phyloP scores from a whole-genome alignment of 2,797 vertebrate genomes.

The Phrynocephalus guinanensis region DNA sequence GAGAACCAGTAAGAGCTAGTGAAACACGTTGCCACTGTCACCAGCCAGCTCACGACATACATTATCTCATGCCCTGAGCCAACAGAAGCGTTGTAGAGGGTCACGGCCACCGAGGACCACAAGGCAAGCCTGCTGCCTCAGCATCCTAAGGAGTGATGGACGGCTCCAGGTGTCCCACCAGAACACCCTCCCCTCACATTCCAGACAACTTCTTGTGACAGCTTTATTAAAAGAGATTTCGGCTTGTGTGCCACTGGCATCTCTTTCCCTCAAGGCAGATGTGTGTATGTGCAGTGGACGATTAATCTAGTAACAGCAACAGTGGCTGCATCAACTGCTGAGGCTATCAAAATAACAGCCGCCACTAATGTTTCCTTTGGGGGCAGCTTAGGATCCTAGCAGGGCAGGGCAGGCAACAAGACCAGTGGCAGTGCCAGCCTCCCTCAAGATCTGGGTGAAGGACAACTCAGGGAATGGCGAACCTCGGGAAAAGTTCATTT shows the following conservation, averaged over 20 bases:
- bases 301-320: too few species aligned
- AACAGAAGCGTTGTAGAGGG: constrained; percentile 19
- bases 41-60: constrained; percentile 16
- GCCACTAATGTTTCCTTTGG: neutral
- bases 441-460: neutral
- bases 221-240: constrained; percentile 16
- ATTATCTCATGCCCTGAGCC: neutral
- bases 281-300: neutral
- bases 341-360: too few species aligned
- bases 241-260: neutral
- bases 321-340: too few species aligned
- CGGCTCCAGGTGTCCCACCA: constrained; percentile 28
- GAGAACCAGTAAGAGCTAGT: neutral
- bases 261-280: neutral
- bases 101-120: constrained; percentile 11
- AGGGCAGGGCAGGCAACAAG: neutral
- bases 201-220: neutral
- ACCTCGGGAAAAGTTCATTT: neutral
- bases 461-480: neutral
- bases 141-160: constrained; percentile 12
- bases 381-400: neutral
- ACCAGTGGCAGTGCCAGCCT: neutral
- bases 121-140: neutral
- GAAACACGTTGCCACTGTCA: neutral
- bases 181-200: neutral